These are phyloP conservation scores for Tachyglossus aculeatus DNA, from an alignment of 2,797 vertebrate species.

Conservation along the genomic window DNA sequence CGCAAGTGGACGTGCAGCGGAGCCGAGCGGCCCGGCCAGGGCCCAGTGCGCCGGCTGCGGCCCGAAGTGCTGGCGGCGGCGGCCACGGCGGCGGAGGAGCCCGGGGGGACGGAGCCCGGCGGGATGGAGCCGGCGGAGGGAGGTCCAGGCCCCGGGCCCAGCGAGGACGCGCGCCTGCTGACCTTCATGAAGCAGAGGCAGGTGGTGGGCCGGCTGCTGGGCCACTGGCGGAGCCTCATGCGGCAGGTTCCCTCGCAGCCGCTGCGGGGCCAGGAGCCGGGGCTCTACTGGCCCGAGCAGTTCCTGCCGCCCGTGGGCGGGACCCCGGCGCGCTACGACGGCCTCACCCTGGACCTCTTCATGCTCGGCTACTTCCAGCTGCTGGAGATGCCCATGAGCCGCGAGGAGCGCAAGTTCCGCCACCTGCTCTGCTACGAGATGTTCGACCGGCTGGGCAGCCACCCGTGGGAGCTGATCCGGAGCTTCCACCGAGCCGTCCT, in stretches of 20 bases:
- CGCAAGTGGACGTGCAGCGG: constrained; percentile 85
- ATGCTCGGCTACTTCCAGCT: constrained; percentile 98
- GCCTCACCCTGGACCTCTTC: constrained; percentile 93
- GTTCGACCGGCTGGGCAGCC: constrained; percentile 92
- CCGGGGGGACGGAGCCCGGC: neutral
- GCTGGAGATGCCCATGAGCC: constrained; percentile 93
- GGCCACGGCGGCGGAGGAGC: neutral
- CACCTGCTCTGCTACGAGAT: constrained; percentile 98
- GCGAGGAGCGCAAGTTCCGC: constrained; percentile 89
- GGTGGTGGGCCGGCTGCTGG: constrained; percentile 85
- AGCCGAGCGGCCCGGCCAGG: constrained; percentile 71
- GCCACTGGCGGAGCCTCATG: constrained; percentile 90
- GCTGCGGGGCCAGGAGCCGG: constrained; percentile 80
- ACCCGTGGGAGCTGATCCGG: constrained; percentile 90
- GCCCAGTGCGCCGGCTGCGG: constrained; percentile 32
- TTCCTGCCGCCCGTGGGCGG: constrained; percentile 88
- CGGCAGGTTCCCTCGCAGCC: constrained; percentile 84
- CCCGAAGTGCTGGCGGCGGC: neutral
- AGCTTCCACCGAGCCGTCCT: constrained; percentile 90
- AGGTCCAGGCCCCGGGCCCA: constrained; percentile 31
- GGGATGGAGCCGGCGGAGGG: constrained; percentile 29
- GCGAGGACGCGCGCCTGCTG: constrained; percentile 81
- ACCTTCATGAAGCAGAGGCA: constrained; percentile 87
- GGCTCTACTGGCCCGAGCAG: constrained; percentile 95
- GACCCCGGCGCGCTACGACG: constrained; percentile 82